These are phyloP conservation scores for Medauroidea extradentata DNA, from an alignment of 1,140 invertebrate species.

Conservation along the genomic window DNA sequence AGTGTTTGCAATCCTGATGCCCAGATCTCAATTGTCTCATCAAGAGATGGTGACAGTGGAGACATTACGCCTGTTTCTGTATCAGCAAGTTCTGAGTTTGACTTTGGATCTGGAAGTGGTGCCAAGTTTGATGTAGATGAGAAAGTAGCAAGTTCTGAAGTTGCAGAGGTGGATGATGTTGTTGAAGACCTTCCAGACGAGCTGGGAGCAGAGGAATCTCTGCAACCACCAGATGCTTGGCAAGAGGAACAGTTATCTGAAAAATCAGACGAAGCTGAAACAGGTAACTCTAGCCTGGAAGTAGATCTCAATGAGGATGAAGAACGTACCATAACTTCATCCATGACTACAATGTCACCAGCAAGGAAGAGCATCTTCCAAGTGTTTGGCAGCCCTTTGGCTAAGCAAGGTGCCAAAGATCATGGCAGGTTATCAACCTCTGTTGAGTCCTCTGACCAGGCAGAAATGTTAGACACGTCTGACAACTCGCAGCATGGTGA, in stretches of 20 bases:
- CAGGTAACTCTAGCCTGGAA: background rate
- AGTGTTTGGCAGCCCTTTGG: conserved; percentile 12
- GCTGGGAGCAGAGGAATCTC: too few relatives aligned
- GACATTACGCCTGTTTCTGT: conserved; percentile 13
- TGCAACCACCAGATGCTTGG: too few relatives aligned
- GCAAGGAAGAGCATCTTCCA: conserved; percentile 15
- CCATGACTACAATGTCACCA: conserved; percentile 13
- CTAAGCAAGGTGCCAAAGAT: background rate
- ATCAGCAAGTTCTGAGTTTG: conserved; percentile 16
- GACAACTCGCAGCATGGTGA: too few relatives aligned
- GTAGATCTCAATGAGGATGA: conserved; percentile 5
- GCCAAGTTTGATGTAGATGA: too few relatives aligned
- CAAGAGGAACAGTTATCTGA: background rate
- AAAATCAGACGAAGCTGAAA: background rate
- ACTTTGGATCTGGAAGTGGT: background rate
- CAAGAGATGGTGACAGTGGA: conserved; percentile 8
- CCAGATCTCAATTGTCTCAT: too few relatives aligned
- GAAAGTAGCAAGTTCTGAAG: too few relatives aligned
- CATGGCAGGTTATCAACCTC: too few relatives aligned
- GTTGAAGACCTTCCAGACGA: too few relatives aligned
- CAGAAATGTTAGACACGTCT: too few relatives aligned
- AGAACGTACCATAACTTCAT: conserved; percentile 14
- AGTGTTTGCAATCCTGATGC: too few relatives aligned
- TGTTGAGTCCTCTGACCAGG: too few relatives aligned
- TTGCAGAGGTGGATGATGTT: too few relatives aligned